These are phyloP conservation scores for Drosophila nigrodunni DNA, from an alignment of 1,140 invertebrate species.

Conservation along the genomic window DNA sequence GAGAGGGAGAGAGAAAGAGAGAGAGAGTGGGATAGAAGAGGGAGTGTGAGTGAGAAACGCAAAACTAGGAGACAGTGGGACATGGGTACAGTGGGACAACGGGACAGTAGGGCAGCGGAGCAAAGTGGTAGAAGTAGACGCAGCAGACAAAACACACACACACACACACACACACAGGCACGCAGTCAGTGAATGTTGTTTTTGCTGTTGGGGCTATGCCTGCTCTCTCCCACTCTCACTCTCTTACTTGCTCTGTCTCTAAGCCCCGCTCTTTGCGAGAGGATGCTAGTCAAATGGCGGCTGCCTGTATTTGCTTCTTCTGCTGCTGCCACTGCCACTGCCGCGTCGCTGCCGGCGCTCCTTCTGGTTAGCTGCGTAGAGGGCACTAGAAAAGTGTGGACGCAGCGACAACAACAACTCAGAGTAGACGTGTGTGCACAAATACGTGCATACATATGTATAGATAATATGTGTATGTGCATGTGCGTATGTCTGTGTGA, in stretches of 20 bases:
- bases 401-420: conserved; percentile 9
- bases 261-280: neutral
- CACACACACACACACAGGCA: conserved; percentile 3
- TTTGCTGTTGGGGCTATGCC: conserved; percentile 15
- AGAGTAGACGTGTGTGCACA: neutral
- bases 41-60: conserved; percentile 4
- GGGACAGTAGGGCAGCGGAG: neutral
- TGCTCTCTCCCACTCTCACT: neutral
- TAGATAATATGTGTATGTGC: conserved; percentile 16
- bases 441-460: neutral
- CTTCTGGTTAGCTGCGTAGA: conserved; percentile 27
- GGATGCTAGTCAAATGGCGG: conserved; percentile 50
- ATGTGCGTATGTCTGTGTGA: conserved; percentile 51
- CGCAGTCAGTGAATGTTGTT: conserved; percentile 7
- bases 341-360: conserved; percentile 2
- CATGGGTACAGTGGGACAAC: conserved; percentile 33
- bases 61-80: conserved; percentile 31
- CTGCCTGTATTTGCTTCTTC: neutral
- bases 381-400: conserved; percentile 39
- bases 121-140: neutral
- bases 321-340: neutral
- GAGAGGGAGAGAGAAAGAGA: too few species aligned
- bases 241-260: neutral
- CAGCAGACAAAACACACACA: conserved; percentile 20
- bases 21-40: too few species aligned